Evolutionary conservation across 2,113 vertebrate genomes (phyloP).

Genomic region (Mustelus asterias): DNA sequence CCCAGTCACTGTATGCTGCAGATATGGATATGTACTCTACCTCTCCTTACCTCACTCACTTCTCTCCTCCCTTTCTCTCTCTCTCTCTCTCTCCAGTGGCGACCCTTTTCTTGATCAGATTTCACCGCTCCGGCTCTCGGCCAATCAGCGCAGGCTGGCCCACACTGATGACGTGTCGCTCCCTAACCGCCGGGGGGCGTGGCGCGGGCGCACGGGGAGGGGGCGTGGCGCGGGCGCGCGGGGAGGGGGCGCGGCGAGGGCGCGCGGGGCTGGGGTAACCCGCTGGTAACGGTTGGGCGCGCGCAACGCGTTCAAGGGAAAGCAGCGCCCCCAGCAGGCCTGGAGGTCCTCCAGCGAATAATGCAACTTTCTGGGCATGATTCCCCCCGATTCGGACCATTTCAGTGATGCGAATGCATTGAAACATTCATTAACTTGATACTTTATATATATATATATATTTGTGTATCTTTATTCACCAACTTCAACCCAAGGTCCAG

Average conservation of each 20-base stretch:
- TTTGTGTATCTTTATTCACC: not conserved
- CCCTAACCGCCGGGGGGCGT: not conserved
- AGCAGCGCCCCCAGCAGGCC: not conserved
- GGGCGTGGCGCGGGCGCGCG: not conserved
- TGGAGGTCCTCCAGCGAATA: not conserved
- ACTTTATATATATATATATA: not conserved
- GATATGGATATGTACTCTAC: not conserved
- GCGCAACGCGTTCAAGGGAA: not conserved
- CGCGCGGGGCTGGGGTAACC: not conserved
- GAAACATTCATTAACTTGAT: not conserved
- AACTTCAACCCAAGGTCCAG: not conserved
- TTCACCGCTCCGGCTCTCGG: not conserved
- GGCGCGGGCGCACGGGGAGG: not conserved
- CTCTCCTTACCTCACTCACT: not conserved
- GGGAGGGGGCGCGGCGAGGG: not conserved
- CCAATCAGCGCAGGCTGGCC: slow-evolving; percentile 22
- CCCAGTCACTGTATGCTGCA: not conserved
- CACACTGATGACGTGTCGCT: slow-evolving; percentile 3
- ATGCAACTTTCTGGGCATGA: not conserved
- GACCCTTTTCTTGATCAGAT: not conserved
- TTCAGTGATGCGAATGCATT: not conserved
- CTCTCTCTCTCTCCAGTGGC: too few relatives aligned
- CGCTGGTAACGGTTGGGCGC: not conserved
- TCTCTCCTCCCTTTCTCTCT: not conserved
- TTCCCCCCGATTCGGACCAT: not conserved